Evolutionary conservation across 2,797 vertebrate species (phyloP).

Genomic region (Bovichtus diacanthus): DNA sequence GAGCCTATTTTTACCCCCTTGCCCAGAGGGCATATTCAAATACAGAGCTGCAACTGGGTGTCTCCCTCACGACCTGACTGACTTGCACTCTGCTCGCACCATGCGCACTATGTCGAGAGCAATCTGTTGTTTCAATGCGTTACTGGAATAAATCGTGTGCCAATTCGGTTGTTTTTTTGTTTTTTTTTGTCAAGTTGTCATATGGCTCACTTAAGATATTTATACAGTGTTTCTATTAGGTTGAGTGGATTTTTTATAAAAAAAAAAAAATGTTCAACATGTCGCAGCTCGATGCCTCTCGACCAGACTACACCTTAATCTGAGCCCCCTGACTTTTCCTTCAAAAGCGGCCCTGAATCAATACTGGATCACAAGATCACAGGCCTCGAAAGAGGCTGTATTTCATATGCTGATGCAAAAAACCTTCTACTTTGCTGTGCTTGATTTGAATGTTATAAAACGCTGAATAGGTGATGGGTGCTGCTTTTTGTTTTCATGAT

Average conservation of each 20-base stretch:
- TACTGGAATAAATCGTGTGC: background rate
- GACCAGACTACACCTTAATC: background rate
- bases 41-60: conserved; percentile 77
- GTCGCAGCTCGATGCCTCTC: background rate
- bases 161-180: background rate
- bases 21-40: conserved; percentile 82
- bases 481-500: background rate
- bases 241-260: conserved; percentile 14
- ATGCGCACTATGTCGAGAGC: conserved; percentile 35
- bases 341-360: background rate
- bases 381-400: background rate
- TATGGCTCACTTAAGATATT: background rate
- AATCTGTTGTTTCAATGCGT: conserved; percentile 33
- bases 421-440: background rate
- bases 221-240: background rate
- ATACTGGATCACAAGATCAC: background rate
- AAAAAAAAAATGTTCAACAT: too few relatives aligned
- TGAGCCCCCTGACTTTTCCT: background rate
- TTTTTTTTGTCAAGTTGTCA: conserved; percentile 12
- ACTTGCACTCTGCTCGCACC: conserved; percentile 58
- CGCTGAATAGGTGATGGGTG: background rate
- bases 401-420: background rate
- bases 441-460: background rate
- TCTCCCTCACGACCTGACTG: conserved; percentile 64
- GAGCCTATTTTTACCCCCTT: conserved; percentile 83